Conservation (phyloP, 2,113 vertebrate species). For the Isichthys henryi region DNA sequence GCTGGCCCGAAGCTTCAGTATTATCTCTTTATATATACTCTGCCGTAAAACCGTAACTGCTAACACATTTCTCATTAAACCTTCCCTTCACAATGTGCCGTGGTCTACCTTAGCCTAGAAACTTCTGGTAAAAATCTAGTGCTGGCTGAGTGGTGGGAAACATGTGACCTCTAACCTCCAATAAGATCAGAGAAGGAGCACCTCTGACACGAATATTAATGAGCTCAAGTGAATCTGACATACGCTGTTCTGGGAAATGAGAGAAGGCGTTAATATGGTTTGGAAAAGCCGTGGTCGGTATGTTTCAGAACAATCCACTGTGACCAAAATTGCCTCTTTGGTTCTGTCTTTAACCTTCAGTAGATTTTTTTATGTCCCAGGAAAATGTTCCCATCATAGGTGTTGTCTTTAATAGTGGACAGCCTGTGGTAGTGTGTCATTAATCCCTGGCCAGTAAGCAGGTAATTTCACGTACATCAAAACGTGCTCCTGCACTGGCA, state of each 20-base stretch:
- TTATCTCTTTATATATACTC: constrained; percentile 27
- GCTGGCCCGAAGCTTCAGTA: constrained; percentile 15
- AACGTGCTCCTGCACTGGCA: not conserved
- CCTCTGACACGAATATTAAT: constrained; percentile 25
- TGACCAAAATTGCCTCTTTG: constrained; percentile 5
- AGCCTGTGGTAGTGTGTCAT: not conserved
- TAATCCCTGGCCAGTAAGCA: not conserved
- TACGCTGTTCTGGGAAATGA: not conserved
- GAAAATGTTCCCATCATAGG: not conserved
- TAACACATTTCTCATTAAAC: constrained; percentile 31
- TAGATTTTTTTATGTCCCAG: not conserved
- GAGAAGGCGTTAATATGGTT: not conserved
- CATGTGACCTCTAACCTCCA: constrained; percentile 36
- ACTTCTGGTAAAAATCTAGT: constrained; percentile 36
- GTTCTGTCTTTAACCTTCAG: not conserved
- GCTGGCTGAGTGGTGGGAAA: constrained; percentile 33
- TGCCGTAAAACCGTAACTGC: constrained; percentile 13
- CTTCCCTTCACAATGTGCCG: constrained; percentile 31
- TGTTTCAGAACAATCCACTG: not conserved
- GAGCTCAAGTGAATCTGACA: constrained; percentile 29
- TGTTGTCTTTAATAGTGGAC: not conserved
- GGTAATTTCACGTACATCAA: not conserved
- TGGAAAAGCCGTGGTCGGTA: not conserved
- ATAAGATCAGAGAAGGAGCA: constrained; percentile 30
- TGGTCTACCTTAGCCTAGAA: constrained; percentile 27